Percentiles rank a stretch among this genome's conserved stretches.
phyloP scores from a whole-genome alignment of 2,113 vertebrate genomes.

The Polyodon spathula region DNA sequence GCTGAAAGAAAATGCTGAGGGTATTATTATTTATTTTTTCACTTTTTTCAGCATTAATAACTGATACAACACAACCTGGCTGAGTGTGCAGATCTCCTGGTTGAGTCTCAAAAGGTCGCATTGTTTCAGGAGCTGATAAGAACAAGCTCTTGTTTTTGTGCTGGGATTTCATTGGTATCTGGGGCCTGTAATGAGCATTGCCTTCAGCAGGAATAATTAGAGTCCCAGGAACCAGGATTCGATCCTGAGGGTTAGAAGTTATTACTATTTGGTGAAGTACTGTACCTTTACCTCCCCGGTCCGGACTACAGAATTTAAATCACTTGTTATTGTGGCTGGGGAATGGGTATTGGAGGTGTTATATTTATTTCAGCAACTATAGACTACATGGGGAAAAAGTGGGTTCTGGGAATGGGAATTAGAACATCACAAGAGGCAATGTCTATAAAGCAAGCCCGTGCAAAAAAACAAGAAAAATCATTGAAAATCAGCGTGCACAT shows the following conservation, averaged over 20 bases:
- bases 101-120: background rate
- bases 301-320: background rate
- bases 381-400: too few species aligned
- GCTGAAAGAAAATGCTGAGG: background rate
- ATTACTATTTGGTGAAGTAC: background rate
- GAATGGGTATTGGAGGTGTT: too few species aligned
- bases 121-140: constrained; percentile 7
- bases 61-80: background rate
- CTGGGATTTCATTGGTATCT: constrained; percentile 1
- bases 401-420: too few species aligned
- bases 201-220: background rate
- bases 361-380: too few species aligned
- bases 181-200: background rate
- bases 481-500: too few species aligned
- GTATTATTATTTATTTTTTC: background rate
- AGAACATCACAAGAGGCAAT: too few species aligned
- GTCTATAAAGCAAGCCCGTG: too few species aligned
- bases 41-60: background rate
- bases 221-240: background rate
- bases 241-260: background rate
- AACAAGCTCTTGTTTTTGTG: background rate
- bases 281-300: background rate
- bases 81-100: background rate
- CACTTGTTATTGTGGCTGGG: background rate
- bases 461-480: too few species aligned